A percentile compares a stretch with the other conserved stretches of the same genome.
Evolutionary conservation across 2,113 vertebrate species (phyloP).

Genomic region (Cynoglossus semilaevis): DNA sequence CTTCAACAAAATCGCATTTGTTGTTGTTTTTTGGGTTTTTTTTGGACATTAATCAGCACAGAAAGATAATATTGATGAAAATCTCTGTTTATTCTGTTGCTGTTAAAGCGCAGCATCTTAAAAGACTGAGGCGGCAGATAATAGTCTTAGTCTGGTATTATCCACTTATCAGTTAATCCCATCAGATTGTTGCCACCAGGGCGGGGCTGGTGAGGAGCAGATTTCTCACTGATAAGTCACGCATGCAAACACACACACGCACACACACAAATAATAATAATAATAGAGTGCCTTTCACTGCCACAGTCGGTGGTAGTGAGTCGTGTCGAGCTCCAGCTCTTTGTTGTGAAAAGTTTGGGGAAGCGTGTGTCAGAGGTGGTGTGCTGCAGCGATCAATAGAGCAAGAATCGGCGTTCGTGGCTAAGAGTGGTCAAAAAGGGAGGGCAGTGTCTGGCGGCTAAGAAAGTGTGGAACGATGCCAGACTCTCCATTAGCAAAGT

Average conservation of each 20-base stretch:
- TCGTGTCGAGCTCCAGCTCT: slow-evolving; percentile 48
- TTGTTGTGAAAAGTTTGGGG: slow-evolving; percentile 14
- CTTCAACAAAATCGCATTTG: too few species aligned
- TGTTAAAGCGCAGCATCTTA: slow-evolving; percentile 28
- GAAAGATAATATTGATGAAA: slow-evolving; percentile 32
- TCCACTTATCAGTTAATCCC: slow-evolving; percentile 60
- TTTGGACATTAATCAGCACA: slow-evolving; percentile 16
- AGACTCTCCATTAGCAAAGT: slow-evolving; percentile 76
- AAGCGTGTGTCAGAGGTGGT: slow-evolving; percentile 59
- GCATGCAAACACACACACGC: neutral
- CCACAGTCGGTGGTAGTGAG: too few species aligned
- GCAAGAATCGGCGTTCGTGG: slow-evolving; percentile 19
- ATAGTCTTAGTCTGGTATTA: slow-evolving; percentile 55
- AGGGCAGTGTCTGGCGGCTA: slow-evolving; percentile 56
- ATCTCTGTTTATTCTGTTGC: slow-evolving; percentile 34
- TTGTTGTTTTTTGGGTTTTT: neutral
- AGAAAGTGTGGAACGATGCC: slow-evolving; percentile 73
- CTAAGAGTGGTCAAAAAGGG: neutral
- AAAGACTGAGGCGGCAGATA: slow-evolving; percentile 48
- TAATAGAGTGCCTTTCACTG: too few species aligned
- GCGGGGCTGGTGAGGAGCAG: too few species aligned
- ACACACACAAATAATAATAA: neutral
- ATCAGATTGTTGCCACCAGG: slow-evolving; percentile 40
- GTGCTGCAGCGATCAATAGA: slow-evolving; percentile 54
- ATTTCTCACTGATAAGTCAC: neutral